Conservation (phyloP, 1,140 invertebrate genomes). For the Pseudomyrmex dendroicus region DNA sequence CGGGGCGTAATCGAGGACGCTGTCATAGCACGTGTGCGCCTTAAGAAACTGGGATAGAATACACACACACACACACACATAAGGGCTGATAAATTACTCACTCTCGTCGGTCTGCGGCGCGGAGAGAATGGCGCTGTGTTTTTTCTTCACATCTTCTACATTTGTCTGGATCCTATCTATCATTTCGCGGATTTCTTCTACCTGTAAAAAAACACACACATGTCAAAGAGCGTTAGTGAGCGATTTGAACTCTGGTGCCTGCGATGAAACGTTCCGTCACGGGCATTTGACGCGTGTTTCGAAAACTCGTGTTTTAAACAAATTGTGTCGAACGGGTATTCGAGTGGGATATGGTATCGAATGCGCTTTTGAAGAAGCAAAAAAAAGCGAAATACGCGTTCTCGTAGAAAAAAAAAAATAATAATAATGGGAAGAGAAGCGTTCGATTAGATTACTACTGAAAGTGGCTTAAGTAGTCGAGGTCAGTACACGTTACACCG, state of each 20-base stretch:
- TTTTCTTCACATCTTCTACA: conserved; percentile 99
- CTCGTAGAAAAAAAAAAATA: neutral
- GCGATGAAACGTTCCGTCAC: neutral
- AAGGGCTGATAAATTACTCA: conserved; percentile 87
- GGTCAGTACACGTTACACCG: conserved; percentile 6
- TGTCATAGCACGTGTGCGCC: neutral
- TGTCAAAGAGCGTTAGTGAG: neutral
- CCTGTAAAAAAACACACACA: conserved; percentile 85
- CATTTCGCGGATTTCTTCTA: conserved; percentile 99
- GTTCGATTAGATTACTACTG: conserved; percentile 3
- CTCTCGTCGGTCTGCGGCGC: conserved; percentile 99
- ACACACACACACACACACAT: conserved; percentile 9
- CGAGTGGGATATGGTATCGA: neutral
- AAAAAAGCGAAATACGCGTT: no score
- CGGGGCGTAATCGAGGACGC: neutral
- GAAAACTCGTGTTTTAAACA: neutral
- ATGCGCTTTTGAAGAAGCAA: neutral
- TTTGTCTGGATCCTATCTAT: conserved; percentile 99
- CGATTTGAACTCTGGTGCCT: neutral
- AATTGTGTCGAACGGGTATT: neutral
- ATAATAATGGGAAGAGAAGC: conserved; percentile 15
- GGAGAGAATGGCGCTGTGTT: conserved; percentile 99
- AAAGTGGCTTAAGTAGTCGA: conserved; percentile 25
- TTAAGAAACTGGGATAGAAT: neutral
- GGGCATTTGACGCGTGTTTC: neutral